These are phyloP conservation scores for Drosophila mimetica DNA, from an alignment of 2,888 invertebrate species.

Conservation along the genomic window DNA sequence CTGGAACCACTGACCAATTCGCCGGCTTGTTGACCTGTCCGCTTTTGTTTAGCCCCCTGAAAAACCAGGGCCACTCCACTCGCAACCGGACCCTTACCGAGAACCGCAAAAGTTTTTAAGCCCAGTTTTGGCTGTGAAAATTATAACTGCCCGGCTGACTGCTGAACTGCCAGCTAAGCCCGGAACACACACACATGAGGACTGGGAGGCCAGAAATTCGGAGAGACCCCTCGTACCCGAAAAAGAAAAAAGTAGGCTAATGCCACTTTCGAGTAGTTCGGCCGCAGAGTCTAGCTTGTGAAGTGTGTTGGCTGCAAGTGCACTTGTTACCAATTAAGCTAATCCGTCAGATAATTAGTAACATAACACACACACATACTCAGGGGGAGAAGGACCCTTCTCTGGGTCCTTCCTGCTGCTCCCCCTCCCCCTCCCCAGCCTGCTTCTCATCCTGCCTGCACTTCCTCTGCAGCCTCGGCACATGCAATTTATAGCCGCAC, in stretches of 20 bases:
- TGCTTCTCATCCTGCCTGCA: conserved; percentile 24
- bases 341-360: conserved; percentile 84
- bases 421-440: too few species aligned
- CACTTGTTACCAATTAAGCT: conserved; percentile 84
- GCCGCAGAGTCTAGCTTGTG: conserved; percentile 69
- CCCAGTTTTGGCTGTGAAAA: conserved; percentile 65
- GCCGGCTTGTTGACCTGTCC: conserved; percentile 50
- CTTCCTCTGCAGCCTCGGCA: conserved; percentile 57
- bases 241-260: conserved; percentile 73
- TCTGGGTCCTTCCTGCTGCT: conserved; percentile 17
- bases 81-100: conserved; percentile 18
- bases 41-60: conserved; percentile 41
- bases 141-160: conserved; percentile 57
- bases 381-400: conserved; percentile 38
- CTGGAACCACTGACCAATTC: conserved; percentile 44
- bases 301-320: conserved; percentile 77
- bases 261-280: conserved; percentile 74
- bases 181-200: conserved; percentile 17
- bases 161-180: conserved; percentile 44
- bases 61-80: conserved; percentile 11
- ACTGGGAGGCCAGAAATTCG: conserved; percentile 52
- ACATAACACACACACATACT: conserved; percentile 65
- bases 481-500: conserved; percentile 78
- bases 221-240: conserved; percentile 30
- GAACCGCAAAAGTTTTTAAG: conserved; percentile 70